These are phyloP conservation scores for Elanoides forficatus DNA, from an alignment of 2,113 vertebrate genomes.

Conservation along the genomic window DNA sequence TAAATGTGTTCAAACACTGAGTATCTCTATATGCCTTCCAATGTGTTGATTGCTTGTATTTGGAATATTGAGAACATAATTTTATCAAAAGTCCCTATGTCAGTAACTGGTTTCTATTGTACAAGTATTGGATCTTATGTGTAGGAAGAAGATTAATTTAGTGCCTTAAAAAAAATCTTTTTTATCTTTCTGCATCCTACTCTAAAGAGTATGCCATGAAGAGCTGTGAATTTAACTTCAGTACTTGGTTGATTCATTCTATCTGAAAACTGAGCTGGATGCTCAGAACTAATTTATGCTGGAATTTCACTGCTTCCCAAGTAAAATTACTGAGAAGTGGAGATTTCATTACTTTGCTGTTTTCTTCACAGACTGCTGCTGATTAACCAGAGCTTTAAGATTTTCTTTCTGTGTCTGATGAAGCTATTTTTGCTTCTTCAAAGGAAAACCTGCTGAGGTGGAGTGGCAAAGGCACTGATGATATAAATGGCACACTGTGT, in stretches of 20 bases:
- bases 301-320: constrained; percentile 12
- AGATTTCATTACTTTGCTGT: constrained; percentile 49
- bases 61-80: background rate
- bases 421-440: constrained; percentile 53
- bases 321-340: constrained; percentile 38
- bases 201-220: background rate
- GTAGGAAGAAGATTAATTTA: background rate
- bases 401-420: constrained; percentile 44
- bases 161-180: background rate
- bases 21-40: background rate
- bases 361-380: constrained; percentile 41
- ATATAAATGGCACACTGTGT: constrained; percentile 48
- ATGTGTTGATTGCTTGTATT: background rate
- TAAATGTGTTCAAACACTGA: background rate
- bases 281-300: constrained; percentile 50
- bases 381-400: constrained; percentile 40
- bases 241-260: background rate
- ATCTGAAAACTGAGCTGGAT: constrained; percentile 2
- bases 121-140: background rate
- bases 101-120: background rate
- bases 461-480: constrained; percentile 29
- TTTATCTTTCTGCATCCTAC: background rate
- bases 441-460: constrained; percentile 45
- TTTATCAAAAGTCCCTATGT: background rate
- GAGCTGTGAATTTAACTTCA: background rate